phyloP scores from a whole-genome alignment of 92 coral and sea anemone species.

The Phymanthus crucifer region DNA sequence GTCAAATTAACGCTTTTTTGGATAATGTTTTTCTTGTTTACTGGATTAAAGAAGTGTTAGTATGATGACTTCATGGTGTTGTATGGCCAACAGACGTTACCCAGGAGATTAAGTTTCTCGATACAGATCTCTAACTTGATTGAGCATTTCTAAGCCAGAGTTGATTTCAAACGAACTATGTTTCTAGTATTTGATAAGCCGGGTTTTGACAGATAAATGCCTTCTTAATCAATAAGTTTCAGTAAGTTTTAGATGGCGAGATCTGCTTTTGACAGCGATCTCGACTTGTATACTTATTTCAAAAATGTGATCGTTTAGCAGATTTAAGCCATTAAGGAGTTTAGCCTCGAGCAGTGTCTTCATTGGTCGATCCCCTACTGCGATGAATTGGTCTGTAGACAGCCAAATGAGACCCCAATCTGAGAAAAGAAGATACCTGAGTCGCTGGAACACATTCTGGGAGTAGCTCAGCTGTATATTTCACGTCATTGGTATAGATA shows the following conservation, averaged over 20 bases:
- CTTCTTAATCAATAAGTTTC: not conserved
- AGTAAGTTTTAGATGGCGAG: not conserved
- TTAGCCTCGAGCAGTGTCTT: not conserved
- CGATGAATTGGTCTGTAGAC: not conserved
- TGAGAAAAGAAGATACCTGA: not conserved
- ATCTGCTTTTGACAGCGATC: not conserved
- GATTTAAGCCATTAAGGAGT: not conserved
- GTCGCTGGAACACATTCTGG: not conserved
- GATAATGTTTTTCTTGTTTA: not conserved
- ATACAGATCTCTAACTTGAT: not conserved
- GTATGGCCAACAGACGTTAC: not conserved
- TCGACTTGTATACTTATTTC: not conserved
- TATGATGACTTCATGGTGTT: not conserved
- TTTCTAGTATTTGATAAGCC: not conserved
- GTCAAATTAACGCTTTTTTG: not conserved
- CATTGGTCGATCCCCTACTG: not conserved
- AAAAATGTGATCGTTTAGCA: slow-evolving; percentile 2
- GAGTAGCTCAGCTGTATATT: not conserved
- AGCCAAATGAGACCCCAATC: not conserved
- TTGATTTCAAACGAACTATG: slow-evolving; percentile 8
- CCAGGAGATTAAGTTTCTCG: not conserved
- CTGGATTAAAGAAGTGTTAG: not conserved
- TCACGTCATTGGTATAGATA: not conserved
- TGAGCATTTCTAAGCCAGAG: not conserved
- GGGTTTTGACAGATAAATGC: not conserved